Evolutionary conservation across 37 sponge, comb jelly and placozoan species (phyloP), one percentile per base, ranked within the genome.

Genomic region (Hormiphora californensis): DNA sequence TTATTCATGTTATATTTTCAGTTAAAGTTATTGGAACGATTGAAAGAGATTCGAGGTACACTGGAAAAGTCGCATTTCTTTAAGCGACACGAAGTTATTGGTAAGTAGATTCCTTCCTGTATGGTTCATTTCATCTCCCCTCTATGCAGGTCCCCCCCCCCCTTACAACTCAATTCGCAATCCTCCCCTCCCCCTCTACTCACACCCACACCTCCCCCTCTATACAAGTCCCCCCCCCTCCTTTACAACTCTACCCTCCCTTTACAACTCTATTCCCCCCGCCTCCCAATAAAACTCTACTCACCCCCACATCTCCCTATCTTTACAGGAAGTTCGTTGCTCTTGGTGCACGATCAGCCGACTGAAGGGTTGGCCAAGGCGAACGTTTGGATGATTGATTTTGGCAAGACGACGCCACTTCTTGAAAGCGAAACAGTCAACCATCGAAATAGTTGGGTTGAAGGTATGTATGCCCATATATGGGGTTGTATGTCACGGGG

Each of bases 341-440:
- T 98, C 39, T 94, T 98, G 85, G 99, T 98, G 1, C 92, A 92
- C 63, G 92, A 93, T 69, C 67, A 90, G 7, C 54, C 54, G 28
- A 8, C 54, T 5, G 63, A 85, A 19, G 88, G 65, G 23, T 27
- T 41, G 3, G 53, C 86, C 22, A 69, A 85, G 57, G 85, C 88
- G 38, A 90, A 91, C 32, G 85, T 98, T 11, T 93, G 94, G 90
- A 90, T 95, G 89, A 98, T 98, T 53, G 99, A 98, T 81, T 98
- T 98, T 91, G 99, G 94, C 19, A 98, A 98, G 87, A 94, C 99
- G 12, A 89, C 85, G 0, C 88, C 86, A 12, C 85, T 95, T 0
- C 92, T 91, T 3, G 54, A 33, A 0, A 93, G 89, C 0, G 54
- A 89, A 1, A 12, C 25, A 11, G 69, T 94, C 32, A 69, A 92